phyloP scores from a whole-genome alignment of 2,888 invertebrate species.

The Microctonus brassicae region DNA sequence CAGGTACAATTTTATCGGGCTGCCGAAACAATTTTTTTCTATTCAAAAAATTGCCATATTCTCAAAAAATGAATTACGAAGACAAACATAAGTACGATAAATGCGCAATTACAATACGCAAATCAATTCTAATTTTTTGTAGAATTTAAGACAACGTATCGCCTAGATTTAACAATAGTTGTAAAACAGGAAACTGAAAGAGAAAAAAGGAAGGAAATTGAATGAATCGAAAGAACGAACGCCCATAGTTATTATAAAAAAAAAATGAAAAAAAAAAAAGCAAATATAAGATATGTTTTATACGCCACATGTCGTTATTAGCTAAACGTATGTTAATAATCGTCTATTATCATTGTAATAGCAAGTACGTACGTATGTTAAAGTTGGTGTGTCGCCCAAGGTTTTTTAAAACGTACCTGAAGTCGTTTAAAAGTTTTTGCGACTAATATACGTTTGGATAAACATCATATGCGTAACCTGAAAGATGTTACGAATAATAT shows the following conservation, averaged over 20 bases:
- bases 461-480: neutral
- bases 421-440: conserved; percentile 14
- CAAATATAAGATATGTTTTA: conserved; percentile 67
- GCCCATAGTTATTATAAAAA: conserved; percentile 31
- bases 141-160: conserved; percentile 17
- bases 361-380: conserved; percentile 24
- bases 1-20: conserved; percentile 2
- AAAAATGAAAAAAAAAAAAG: conserved; percentile 45
- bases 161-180: neutral
- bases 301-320: conserved; percentile 67
- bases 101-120: conserved; percentile 9
- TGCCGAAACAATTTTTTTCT: conserved; percentile 2
- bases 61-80: neutral
- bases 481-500: neutral
- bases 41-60: neutral
- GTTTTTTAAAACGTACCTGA: conserved; percentile 17
- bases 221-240: neutral
- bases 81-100: neutral
- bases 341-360: conserved; percentile 31
- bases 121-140: conserved; percentile 25
- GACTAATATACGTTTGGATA: conserved; percentile 16
- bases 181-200: neutral
- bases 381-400: conserved; percentile 11
- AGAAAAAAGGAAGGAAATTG: neutral
- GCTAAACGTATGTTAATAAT: conserved; percentile 28